Percentiles rank a stretch among this genome's conserved stretches.
Conservation (phyloP, 1,140 invertebrate genomes). For the Heliconius eleuchia region DNA sequence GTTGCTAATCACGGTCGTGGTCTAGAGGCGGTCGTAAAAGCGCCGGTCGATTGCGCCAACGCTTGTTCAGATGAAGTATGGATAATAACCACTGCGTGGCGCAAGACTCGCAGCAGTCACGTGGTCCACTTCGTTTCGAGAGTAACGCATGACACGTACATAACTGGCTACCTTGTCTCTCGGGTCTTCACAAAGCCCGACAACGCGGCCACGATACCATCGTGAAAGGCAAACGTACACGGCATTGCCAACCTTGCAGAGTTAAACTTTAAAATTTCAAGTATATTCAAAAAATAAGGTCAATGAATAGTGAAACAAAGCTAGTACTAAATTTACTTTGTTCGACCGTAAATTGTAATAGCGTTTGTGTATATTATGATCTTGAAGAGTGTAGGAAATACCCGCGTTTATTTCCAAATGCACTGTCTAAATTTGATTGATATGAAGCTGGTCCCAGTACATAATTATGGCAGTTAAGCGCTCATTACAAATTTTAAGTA, state of each 20-base stretch:
- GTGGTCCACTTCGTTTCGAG: constrained; percentile 27
- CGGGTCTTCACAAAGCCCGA: neutral
- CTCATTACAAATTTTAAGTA: neutral
- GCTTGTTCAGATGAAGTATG: constrained; percentile 39
- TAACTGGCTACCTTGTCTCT: constrained; percentile 35
- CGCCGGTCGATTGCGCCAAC: constrained; percentile 32
- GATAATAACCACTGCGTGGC: constrained; percentile 44
- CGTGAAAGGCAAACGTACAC: constrained; percentile 52
- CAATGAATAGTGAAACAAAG: constrained; percentile 17
- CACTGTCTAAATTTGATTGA: neutral
- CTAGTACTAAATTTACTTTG: neutral
- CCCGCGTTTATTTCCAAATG: neutral
- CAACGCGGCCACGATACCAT: neutral
- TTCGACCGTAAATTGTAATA: neutral
- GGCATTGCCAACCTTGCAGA: constrained; percentile 41
- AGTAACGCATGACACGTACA: constrained; percentile 42
- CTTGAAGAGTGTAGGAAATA: neutral
- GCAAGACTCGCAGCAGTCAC: constrained; percentile 29
- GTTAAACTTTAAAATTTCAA: constrained; percentile 23
- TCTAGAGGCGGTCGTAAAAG: neutral
- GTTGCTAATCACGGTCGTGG: constrained; percentile 4
- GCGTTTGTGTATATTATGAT: neutral
- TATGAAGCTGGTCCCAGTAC: too few species aligned
- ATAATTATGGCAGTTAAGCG: neutral
- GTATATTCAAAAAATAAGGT: constrained; percentile 22